These are phyloP conservation scores for Atractosteus spatula DNA, from an alignment of 2,113 vertebrate genomes.

Conservation along the genomic window DNA sequence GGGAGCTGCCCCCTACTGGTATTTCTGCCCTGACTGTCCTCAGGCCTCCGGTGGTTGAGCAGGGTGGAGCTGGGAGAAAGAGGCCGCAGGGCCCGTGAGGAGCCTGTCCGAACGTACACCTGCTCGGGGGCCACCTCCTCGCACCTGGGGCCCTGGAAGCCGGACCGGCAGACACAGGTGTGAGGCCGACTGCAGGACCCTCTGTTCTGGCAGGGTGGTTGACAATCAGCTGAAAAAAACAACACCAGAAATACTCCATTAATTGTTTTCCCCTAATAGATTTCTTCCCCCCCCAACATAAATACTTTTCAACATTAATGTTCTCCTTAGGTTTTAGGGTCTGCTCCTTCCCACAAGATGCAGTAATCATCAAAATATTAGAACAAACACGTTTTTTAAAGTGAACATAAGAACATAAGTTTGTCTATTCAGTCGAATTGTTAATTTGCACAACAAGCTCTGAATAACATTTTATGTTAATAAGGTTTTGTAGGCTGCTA, in stretches of 20 bases:
- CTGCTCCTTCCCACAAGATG: too few relatives aligned
- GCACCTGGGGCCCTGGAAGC: slow-evolving; percentile 68
- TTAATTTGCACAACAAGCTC: too few relatives aligned
- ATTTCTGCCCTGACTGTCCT: slow-evolving; percentile 44
- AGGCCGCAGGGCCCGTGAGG: slow-evolving; percentile 45
- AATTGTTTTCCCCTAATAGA: not conserved
- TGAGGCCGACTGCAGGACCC: slow-evolving; percentile 73
- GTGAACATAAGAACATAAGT: too few relatives aligned
- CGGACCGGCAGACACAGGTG: slow-evolving; percentile 72
- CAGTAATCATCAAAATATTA: too few relatives aligned
- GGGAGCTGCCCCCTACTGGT: slow-evolving; percentile 45
- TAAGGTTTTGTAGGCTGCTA: too few relatives aligned
- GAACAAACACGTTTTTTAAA: too few relatives aligned
- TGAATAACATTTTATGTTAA: too few relatives aligned
- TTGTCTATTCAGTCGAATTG: too few relatives aligned
- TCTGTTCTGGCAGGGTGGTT: slow-evolving; percentile 72
- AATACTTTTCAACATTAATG: slow-evolving; percentile 21
- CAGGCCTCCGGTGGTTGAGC: slow-evolving; percentile 47
- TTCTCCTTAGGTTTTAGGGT: too few relatives aligned
- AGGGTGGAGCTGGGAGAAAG: slow-evolving; percentile 51
- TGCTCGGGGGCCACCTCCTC: slow-evolving; percentile 71
- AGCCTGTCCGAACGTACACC: slow-evolving; percentile 65
- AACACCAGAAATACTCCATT: too few relatives aligned
- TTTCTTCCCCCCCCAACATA: slow-evolving; percentile 21
- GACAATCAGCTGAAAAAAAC: slow-evolving; percentile 64